Conservation (phyloP, 2,113 vertebrate species). For the Butastur rufipennis region DNA sequence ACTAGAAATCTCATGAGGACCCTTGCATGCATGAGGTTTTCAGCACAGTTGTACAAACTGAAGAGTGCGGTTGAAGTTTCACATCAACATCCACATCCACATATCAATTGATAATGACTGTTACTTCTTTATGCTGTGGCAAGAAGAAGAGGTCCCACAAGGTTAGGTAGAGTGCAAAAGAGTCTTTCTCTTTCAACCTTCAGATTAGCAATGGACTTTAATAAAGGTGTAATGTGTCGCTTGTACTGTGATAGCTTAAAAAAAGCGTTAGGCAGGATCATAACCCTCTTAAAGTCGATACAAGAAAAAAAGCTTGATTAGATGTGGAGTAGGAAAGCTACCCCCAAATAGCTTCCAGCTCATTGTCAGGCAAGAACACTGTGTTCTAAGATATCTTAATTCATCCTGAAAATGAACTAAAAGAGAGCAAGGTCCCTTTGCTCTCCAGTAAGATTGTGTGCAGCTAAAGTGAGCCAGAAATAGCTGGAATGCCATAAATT, state of each 20-base stretch:
- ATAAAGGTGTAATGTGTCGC: neutral
- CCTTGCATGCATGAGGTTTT: neutral
- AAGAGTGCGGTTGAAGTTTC: neutral
- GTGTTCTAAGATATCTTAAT: neutral
- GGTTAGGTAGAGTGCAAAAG: neutral
- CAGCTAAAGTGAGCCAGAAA: neutral
- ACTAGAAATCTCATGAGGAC: neutral
- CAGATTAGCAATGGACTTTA: neutral
- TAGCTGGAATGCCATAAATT: neutral
- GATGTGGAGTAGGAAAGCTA: neutral
- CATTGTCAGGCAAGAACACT: neutral
- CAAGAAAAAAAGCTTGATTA: neutral
- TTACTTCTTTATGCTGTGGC: neutral
- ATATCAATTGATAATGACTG: neutral
- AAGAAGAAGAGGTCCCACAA: neutral
- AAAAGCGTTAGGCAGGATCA: neutral
- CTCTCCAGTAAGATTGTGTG: neutral
- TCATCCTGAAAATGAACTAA: neutral
- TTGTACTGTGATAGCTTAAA: neutral
- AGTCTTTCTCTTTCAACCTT: neutral
- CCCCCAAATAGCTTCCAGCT: neutral
- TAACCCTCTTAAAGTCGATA: neutral
- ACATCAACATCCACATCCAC: neutral
- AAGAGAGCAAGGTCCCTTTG: neutral
- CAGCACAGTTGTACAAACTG: neutral